phyloP scores from a whole-genome alignment of 2,113 vertebrate species.

The Sapayoa aenigma region DNA sequence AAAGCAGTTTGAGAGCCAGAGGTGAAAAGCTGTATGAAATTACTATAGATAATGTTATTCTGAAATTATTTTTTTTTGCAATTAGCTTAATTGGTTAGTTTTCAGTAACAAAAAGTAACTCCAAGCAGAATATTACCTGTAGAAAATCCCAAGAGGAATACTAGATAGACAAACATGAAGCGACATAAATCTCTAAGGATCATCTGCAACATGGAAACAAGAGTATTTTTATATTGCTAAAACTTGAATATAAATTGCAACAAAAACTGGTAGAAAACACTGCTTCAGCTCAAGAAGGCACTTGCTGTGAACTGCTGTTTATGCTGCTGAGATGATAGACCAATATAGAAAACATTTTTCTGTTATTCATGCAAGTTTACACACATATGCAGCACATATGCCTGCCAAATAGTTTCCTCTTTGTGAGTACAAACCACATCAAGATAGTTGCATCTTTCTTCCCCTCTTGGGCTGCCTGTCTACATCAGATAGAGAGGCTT shows the following conservation, averaged over 20 bases:
- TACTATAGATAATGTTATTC: background rate
- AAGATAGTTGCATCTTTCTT: background rate
- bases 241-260: background rate
- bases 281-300: background rate
- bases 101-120: background rate
- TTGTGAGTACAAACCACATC: background rate
- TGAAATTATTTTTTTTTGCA: background rate
- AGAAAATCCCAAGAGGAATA: slow-evolving; percentile 95
- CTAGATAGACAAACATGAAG: slow-evolving; percentile 90
- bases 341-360: background rate
- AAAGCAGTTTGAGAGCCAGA: background rate
- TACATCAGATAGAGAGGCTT: background rate
- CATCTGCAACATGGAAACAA: slow-evolving; percentile 78
- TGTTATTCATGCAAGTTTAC: background rate
- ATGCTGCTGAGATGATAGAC: background rate
- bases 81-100: background rate
- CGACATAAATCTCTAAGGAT: slow-evolving; percentile 91
- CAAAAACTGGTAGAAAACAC: background rate
- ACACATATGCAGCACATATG: background rate
- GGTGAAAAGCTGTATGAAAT: background rate
- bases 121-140: slow-evolving; percentile 79
- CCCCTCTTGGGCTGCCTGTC: background rate
- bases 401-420: background rate
- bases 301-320: background rate
- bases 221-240: background rate